phyloP scores from a whole-genome alignment of 2,797 vertebrate genomes.

The Hydrolagus colliei region DNA sequence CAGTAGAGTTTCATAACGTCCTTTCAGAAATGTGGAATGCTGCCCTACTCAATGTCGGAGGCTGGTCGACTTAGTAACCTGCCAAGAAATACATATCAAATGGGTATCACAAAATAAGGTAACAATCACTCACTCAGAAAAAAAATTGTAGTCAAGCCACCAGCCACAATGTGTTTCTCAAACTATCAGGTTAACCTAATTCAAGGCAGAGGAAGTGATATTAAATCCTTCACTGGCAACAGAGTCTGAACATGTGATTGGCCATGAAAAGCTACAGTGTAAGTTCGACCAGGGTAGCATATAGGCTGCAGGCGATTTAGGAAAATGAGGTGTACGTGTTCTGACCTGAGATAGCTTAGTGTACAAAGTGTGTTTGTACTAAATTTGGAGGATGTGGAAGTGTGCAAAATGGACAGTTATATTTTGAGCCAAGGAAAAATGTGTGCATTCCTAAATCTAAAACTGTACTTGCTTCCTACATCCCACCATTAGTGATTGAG shows the following conservation, averaged over 20 bases:
- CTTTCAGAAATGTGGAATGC: too few relatives aligned
- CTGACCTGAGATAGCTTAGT: not conserved
- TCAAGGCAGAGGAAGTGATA: not conserved
- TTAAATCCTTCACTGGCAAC: not conserved
- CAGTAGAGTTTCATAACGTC: too few relatives aligned
- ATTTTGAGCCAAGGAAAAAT: not conserved
- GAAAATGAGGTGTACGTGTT: too few relatives aligned
- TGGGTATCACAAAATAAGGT: too few relatives aligned
- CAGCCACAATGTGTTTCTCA: not conserved
- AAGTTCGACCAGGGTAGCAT: not conserved
- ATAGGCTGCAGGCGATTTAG: too few relatives aligned
- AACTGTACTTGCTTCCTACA: not conserved
- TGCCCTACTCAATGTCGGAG: too few relatives aligned
- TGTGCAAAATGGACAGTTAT: not conserved
- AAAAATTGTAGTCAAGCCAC: not conserved
- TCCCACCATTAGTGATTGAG: too few relatives aligned
- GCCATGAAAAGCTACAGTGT: not conserved
- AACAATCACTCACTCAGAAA: too few relatives aligned
- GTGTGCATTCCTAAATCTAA: not conserved
- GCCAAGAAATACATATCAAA: too few relatives aligned
- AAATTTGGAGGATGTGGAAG: not conserved
- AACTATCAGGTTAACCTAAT: not conserved
- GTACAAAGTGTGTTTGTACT: not conserved
- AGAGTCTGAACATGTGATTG: not conserved
- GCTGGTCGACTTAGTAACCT: too few relatives aligned